Evolutionary conservation across 2,113 vertebrate species (phyloP).

Genomic region (Halcyon malimbica): DNA sequence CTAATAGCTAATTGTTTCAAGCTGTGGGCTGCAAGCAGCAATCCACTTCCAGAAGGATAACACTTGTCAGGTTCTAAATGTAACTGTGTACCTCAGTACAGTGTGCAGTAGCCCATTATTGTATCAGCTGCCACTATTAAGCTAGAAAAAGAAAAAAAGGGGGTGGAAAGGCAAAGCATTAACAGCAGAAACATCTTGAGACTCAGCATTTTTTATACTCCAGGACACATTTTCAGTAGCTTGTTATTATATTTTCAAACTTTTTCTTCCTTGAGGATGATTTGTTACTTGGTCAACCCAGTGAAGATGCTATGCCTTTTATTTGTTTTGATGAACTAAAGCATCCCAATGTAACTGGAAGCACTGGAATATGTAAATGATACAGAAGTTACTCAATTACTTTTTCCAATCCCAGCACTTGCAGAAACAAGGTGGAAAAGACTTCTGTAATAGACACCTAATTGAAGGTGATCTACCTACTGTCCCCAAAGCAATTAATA

Average conservation of each 20-base stretch:
- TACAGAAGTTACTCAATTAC: not conserved
- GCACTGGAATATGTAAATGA: not conserved
- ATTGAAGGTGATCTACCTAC: not conserved
- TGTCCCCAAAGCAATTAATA: not conserved
- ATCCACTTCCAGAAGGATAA: slow-evolving; percentile 12
- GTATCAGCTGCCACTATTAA: not conserved
- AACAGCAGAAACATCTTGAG: not conserved
- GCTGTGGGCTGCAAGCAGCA: slow-evolving; percentile 1
- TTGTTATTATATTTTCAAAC: not conserved
- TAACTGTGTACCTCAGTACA: not conserved
- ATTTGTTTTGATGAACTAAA: not conserved
- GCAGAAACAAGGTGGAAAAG: not conserved
- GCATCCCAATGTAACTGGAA: not conserved
- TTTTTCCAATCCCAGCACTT: not conserved
- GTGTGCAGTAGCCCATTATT: not conserved
- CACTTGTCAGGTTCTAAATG: slow-evolving; percentile 17
- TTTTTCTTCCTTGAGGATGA: not conserved
- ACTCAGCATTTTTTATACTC: not conserved
- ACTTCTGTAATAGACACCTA: not conserved
- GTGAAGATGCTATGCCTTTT: not conserved
- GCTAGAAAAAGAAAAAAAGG: not conserved
- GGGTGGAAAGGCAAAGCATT: not conserved
- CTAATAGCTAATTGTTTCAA: slow-evolving; percentile 25
- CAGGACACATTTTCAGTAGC: not conserved
- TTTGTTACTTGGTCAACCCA: not conserved